Conservation (phyloP, 2,797 vertebrate species). For the Chelonia mydas region DNA sequence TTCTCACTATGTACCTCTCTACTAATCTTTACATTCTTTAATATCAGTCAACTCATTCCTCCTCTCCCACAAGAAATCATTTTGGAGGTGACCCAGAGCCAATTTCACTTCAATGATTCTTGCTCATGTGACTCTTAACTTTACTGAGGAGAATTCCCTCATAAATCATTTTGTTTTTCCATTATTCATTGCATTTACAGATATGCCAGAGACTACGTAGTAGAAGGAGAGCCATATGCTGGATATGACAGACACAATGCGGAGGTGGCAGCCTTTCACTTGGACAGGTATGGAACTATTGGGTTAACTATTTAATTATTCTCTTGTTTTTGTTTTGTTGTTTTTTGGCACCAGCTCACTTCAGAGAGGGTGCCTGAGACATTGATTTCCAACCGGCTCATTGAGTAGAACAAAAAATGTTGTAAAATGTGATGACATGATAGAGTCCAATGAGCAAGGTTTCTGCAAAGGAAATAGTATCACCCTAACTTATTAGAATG, state of each 20-base stretch:
- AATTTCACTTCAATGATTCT: background rate
- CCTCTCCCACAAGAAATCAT: background rate
- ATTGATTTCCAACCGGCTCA: background rate
- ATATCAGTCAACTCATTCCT: background rate
- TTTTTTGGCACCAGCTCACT: background rate
- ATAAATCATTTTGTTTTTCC: background rate
- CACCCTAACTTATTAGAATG: background rate
- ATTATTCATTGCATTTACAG: constrained; percentile 78
- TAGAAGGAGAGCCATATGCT: constrained; percentile 96
- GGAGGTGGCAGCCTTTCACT: constrained; percentile 96
- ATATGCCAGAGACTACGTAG: constrained; percentile 92
- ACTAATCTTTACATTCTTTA: background rate
- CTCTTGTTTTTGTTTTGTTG: background rate
- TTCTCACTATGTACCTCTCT: constrained; percentile 15
- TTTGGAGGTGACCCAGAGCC: background rate
- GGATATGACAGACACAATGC: constrained; percentile 98
- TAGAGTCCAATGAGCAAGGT: background rate
- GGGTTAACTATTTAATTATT: background rate
- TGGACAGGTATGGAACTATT: constrained; percentile 89
- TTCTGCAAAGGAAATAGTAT: background rate
- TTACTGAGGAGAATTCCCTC: background rate
- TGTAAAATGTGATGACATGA: background rate
- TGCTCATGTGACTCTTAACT: constrained; percentile 1
- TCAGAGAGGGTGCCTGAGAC: background rate
- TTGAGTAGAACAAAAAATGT: background rate